phyloP scores from a whole-genome alignment of 2,113 vertebrate genomes.

The Melanerpes formicivorus region DNA sequence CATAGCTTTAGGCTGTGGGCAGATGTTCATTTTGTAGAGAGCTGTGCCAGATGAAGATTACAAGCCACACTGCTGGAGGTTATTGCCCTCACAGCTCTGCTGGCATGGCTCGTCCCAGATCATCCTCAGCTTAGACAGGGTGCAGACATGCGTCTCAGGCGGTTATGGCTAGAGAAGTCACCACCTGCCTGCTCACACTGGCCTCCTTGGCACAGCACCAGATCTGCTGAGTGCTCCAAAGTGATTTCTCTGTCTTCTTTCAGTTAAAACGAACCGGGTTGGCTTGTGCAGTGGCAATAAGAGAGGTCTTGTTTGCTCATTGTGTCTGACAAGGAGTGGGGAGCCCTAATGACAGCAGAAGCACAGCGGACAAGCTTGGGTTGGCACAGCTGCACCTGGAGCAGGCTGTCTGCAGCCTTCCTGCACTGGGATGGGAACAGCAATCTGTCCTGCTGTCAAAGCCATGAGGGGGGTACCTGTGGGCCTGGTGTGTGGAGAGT shows the following conservation, averaged over 20 bases:
- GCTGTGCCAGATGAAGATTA: constrained; percentile 53
- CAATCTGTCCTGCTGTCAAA: background rate
- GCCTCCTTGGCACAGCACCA: background rate
- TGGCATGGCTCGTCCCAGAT: background rate
- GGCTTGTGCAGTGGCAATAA: background rate
- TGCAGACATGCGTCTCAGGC: background rate
- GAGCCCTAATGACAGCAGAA: background rate
- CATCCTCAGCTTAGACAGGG: background rate
- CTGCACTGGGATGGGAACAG: background rate
- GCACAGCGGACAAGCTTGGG: background rate
- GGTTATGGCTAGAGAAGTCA: background rate
- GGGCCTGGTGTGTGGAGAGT: background rate
- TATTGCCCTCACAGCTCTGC: background rate
- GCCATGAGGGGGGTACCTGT: fast-evolving
- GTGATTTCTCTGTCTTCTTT: background rate
- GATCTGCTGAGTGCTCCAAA: background rate
- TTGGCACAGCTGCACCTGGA: background rate
- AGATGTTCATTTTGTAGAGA: constrained; percentile 52
- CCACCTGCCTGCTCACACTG: background rate
- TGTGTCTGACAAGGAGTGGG: background rate
- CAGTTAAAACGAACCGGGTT: background rate
- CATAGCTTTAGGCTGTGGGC: constrained; percentile 44
- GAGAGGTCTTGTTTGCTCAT: background rate
- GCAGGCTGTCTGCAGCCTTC: background rate
- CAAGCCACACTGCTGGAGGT: constrained; percentile 15